Percentiles rank a stretch among this genome's conserved stretches.
Conservation (phyloP, 2,797 vertebrate species). For the Lepus oiostolus region DNA sequence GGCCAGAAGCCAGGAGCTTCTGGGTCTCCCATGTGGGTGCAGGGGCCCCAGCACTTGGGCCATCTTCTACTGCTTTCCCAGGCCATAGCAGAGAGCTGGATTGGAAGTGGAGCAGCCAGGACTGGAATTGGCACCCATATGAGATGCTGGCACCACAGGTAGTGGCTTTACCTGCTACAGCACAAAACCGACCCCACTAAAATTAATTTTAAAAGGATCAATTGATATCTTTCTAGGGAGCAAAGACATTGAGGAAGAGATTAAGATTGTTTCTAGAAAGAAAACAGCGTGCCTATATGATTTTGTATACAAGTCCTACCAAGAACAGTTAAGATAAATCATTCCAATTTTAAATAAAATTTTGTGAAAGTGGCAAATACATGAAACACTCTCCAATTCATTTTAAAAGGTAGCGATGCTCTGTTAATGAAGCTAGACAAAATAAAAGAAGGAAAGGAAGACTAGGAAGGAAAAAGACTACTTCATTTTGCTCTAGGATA, state of each 20-base stretch:
- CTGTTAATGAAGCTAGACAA: not conserved
- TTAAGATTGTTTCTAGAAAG: not conserved
- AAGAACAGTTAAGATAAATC: not conserved
- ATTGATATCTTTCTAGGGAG: not conserved
- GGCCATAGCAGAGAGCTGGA: no score
- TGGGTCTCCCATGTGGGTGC: no score
- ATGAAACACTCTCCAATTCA: not conserved
- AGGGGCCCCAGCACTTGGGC: no score
- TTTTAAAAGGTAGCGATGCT: not conserved
- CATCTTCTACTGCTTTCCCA: no score
- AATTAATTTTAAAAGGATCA: not conserved
- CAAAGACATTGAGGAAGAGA: not conserved
- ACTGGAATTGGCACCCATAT: no score
- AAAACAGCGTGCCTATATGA: not conserved
- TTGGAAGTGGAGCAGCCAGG: no score
- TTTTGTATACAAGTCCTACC: constrained; percentile 15
- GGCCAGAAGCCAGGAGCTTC: no score
- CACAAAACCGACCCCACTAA: not conserved
- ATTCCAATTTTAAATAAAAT: not conserved
- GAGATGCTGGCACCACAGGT: no score
- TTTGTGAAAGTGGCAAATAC: constrained; percentile 25
- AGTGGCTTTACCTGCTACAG: no score
- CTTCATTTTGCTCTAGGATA: constrained; percentile 20
- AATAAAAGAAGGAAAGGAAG: not conserved
- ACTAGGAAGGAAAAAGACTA: not conserved